Percentiles rank a stretch among this genome's conserved stretches.
Conservation (phyloP, 2,888 invertebrate species). For the Acrobasis repandana region DNA sequence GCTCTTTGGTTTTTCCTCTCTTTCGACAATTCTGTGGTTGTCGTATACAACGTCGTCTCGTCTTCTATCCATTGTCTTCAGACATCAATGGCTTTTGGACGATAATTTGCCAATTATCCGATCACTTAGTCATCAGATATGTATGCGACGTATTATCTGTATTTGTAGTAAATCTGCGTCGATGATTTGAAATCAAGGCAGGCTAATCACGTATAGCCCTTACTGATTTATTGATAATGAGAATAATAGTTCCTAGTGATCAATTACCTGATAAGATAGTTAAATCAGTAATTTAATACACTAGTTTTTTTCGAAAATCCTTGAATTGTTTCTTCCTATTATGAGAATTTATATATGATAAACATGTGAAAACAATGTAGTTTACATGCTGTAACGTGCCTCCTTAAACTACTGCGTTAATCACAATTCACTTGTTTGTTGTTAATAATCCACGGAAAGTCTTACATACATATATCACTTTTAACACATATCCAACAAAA, state of each 20-base stretch:
- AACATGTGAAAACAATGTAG: too few species aligned
- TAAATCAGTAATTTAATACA: not conserved
- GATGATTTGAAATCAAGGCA: constrained; percentile 35
- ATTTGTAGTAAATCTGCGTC: constrained; percentile 34
- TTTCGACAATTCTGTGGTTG: constrained; percentile 27
- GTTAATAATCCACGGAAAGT: not conserved
- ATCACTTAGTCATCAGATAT: constrained; percentile 19
- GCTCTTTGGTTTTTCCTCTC: not conserved
- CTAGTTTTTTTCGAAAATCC: not conserved
- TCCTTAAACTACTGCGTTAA: too few species aligned
- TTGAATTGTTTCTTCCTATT: not conserved
- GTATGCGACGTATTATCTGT: constrained; percentile 9
- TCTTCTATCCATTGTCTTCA: constrained; percentile 33
- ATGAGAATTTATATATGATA: too few species aligned
- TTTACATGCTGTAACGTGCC: too few species aligned
- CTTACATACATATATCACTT: not conserved
- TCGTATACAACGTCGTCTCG: constrained; percentile 27
- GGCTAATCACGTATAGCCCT: constrained; percentile 30
- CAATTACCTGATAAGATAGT: constrained; percentile 18
- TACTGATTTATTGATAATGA: constrained; percentile 30
- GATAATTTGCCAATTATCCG: constrained; percentile 34
- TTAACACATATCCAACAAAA: not conserved
- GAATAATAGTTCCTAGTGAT: constrained; percentile 31
- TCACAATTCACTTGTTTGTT: not conserved
- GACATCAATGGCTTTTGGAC: constrained; percentile 19